Percentiles rank a stretch among this genome's conserved stretches.
Conservation (phyloP, 1,140 invertebrate species). For the Diorhabda elongata region DNA sequence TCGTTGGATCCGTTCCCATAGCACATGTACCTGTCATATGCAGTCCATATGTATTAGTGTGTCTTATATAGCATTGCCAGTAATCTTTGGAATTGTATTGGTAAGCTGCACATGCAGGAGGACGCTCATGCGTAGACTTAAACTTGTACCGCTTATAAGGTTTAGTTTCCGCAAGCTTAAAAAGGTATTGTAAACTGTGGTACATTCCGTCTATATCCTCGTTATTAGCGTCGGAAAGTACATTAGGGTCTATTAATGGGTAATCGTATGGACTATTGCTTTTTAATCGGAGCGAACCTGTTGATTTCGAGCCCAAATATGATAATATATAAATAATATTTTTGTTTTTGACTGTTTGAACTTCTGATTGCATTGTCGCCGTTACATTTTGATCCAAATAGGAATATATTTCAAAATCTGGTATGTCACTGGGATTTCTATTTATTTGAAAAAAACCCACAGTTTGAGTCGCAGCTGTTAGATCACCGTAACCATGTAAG, state of each 20-base stretch:
- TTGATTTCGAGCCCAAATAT: slow-evolving; percentile 59
- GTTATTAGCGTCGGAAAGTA: slow-evolving; percentile 48
- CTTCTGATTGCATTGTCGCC: neutral
- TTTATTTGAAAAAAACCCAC: slow-evolving; percentile 67
- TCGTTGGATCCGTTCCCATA: slow-evolving; percentile 62
- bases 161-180: slow-evolving; percentile 19
- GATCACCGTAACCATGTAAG: slow-evolving; percentile 59
- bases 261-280: slow-evolving; percentile 53
- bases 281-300: slow-evolving; percentile 60
- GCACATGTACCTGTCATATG: slow-evolving; percentile 69
- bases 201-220: slow-evolving; percentile 32
- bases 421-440: slow-evolving; percentile 71
- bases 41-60: slow-evolving; percentile 59
- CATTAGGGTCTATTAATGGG: slow-evolving; percentile 64
- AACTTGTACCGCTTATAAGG: slow-evolving; percentile 40
- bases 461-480: slow-evolving; percentile 69
- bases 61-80: slow-evolving; percentile 59
- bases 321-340: neutral
- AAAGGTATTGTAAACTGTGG: slow-evolving; percentile 46
- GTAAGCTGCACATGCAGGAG: slow-evolving; percentile 21
- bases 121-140: slow-evolving; percentile 45
- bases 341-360: neutral
- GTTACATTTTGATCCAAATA: neutral
- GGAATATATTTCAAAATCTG: slow-evolving; percentile 64
- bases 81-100: slow-evolving; percentile 54